A percentile compares a stretch with the other conserved stretches of the same genome.
phyloP scores from a whole-genome alignment of 2,113 vertebrate species.

The Austrofundulus limnaeus region DNA sequence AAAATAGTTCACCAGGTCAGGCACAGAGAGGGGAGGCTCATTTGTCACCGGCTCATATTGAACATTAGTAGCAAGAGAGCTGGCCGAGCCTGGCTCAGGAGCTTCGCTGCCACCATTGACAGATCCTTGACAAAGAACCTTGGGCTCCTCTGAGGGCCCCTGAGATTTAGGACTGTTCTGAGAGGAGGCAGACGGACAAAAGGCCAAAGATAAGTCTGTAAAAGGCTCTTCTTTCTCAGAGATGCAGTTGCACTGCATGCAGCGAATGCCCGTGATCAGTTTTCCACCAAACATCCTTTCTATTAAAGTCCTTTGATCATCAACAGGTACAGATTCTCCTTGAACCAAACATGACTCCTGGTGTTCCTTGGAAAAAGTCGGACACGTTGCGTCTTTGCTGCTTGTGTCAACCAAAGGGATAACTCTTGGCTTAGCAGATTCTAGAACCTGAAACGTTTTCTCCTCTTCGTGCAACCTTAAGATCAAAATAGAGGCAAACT shows the following conservation, averaged over 20 bases:
- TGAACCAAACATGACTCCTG: conserved; percentile 31
- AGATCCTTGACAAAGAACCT: conserved; percentile 69
- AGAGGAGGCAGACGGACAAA: conserved; percentile 82
- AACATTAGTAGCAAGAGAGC: conserved; percentile 29
- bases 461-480: conserved; percentile 95
- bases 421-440: conserved; percentile 58
- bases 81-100: conserved; percentile 41
- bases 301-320: conserved; percentile 83
- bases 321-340: conserved; percentile 22
- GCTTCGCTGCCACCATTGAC: conserved; percentile 78
- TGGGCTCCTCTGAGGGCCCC: conserved; percentile 51
- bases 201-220: conserved; percentile 94
- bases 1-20: conserved; percentile 94
- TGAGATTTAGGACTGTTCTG: conserved; percentile 48
- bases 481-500: conserved; percentile 24
- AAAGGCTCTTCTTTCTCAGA: conserved; percentile 96
- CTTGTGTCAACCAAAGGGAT: conserved; percentile 33
- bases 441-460: conserved; percentile 83
- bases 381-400: conserved; percentile 57
- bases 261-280: conserved; percentile 89
- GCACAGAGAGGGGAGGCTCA: conserved; percentile 84
- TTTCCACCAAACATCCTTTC: conserved; percentile 95
- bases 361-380: conserved; percentile 51
- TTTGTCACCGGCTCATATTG: conserved; percentile 59
- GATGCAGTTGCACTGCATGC: conserved; percentile 89